Evolutionary conservation across 1,140 invertebrate species (phyloP), one percentile per base, ranked within the genome.

Genomic region (Protaetia brevitarsis): DNA sequence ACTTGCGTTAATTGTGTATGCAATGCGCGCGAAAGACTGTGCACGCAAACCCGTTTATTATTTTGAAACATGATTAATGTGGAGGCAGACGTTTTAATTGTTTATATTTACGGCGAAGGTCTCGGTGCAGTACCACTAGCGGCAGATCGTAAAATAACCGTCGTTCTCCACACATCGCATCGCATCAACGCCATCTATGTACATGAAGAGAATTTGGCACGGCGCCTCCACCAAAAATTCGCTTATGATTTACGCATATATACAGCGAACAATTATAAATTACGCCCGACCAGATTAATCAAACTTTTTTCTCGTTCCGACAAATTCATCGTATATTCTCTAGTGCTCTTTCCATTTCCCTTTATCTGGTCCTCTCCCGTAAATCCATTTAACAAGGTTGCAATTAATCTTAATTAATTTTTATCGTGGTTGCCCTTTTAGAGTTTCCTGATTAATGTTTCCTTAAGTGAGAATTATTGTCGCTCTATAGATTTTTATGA

Each of bases 1-100:
- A 51, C 41, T 51, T 51, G 41, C 19, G 41, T 51, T 51, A 51
- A 51, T 51, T 51, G 16, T 51, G 41, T 51, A 51, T 51, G 41
- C 41, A 51, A 51, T 51, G 19, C 41, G 41, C 41, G 41, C 41
- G 13, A 23, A 51, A 51, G 41, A 23, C 16, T 23, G 19, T 51
- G 41, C 41, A 51, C 41, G 41, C 41, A 51, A 51, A 51, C 41
- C 41, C 41, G 41, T 51, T 51, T 51, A 51, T 51, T 51, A 51
- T 51, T 51, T 51, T 51, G 41, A 51, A 51, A 51, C 41, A 51
- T 51, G 41, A 51, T 51, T 51, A 51, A 51, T 51, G 41, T 51
- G 41, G 41, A 51, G 41, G 26, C 41, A 51, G 41, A 51, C 41
- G 41, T 51, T 51, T 51, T 51, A 51, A 51, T 51, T 51, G 41